Percentiles rank a stretch among this genome's conserved stretches.
These are phyloP conservation scores for Athene cunicularia DNA, from an alignment of 2,113 vertebrate genomes.

Conservation along the genomic window DNA sequence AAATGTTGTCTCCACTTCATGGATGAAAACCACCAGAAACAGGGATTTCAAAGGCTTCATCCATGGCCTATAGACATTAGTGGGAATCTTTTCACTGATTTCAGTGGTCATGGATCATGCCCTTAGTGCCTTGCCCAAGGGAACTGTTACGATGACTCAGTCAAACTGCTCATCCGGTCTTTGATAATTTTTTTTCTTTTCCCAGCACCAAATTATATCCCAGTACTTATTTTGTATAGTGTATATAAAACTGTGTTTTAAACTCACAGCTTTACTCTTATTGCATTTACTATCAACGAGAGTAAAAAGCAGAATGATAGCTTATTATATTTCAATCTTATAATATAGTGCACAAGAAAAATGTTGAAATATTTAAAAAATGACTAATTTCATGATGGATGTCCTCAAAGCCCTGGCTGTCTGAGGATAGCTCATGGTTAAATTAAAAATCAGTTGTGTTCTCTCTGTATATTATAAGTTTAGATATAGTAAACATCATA, in stretches of 20 bases:
- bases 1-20: neutral
- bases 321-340: neutral
- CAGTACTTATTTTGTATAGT: neutral
- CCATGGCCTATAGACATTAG: neutral
- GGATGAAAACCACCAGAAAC: neutral
- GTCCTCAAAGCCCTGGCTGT: neutral
- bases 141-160: neutral
- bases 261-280: neutral
- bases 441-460: neutral
- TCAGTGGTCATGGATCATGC: neutral
- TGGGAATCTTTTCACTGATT: neutral
- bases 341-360: neutral
- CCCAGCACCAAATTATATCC: neutral
- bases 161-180: neutral
- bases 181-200: neutral
- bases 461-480: neutral
- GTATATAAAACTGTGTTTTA: neutral
- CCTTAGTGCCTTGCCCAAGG: neutral
- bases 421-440: neutral
- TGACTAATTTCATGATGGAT: neutral
- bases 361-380: neutral
- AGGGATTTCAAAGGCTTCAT: neutral
- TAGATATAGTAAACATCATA: neutral
- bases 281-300: neutral
- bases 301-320: neutral